Evolutionary conservation across 2,113 vertebrate genomes (phyloP).

Genomic region (Saguinus midas): DNA sequence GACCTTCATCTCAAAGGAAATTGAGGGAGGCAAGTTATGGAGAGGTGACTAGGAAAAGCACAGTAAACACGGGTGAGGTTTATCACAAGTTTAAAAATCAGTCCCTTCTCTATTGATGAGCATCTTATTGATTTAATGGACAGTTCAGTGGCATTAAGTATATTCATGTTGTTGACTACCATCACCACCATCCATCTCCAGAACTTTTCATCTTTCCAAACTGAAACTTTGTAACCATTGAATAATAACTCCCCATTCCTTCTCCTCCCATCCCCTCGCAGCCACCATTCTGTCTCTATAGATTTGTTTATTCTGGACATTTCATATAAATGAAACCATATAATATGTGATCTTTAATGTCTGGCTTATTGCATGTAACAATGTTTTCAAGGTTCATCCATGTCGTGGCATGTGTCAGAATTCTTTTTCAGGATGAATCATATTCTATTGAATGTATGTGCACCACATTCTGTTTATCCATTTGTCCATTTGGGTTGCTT

Average conservation of each 20-base stretch:
- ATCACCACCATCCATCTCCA: neutral
- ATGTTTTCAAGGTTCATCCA: neutral
- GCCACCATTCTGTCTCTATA: neutral
- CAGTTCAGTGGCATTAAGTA: neutral
- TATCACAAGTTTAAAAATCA: neutral
- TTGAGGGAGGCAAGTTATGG: neutral
- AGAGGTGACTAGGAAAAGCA: neutral
- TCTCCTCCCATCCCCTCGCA: neutral
- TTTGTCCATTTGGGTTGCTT: neutral
- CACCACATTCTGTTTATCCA: too few species aligned
- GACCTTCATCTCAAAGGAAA: neutral
- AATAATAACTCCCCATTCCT: neutral
- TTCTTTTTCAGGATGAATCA: neutral
- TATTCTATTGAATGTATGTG: neutral
- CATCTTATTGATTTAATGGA: neutral
- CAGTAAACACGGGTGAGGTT: too few species aligned
- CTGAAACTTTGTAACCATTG: neutral
- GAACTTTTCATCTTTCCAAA: neutral
- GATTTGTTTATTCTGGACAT: neutral
- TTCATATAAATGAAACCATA: neutral
- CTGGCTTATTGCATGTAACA: neutral
- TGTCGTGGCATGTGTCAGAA: neutral
- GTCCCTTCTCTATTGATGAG: neutral
- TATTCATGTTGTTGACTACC: neutral
- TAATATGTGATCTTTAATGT: too few species aligned